Evolutionary conservation across 2,888 invertebrate species (phyloP).

Genomic region (Boloria selene): DNA sequence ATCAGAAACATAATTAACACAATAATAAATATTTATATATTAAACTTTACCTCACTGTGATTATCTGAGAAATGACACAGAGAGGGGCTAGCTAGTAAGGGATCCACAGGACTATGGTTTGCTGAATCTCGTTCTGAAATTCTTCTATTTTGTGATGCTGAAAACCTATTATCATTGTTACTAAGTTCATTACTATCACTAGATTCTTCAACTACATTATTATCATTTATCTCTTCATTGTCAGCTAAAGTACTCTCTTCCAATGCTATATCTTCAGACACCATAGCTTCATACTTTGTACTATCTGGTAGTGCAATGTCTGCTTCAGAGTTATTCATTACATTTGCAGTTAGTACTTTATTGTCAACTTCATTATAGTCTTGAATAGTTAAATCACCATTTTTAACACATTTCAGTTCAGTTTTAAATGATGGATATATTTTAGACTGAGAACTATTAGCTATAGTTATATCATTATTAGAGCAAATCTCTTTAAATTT

Average conservation of each 20-base stretch:
- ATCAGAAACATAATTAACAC: slow-evolving; percentile 4
- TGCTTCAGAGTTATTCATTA: slow-evolving; percentile 48
- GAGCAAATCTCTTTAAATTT: slow-evolving; percentile 37
- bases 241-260: slow-evolving; percentile 52
- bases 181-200: slow-evolving; percentile 57
- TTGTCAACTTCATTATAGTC: slow-evolving; percentile 48
- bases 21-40: background rate
- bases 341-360: slow-evolving; percentile 50
- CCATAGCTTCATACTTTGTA: slow-evolving; percentile 52
- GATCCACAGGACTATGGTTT: slow-evolving; percentile 89
- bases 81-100: slow-evolving; percentile 86
- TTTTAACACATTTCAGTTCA: slow-evolving; percentile 51
- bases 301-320: slow-evolving; percentile 51
- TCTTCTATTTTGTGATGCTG: slow-evolving; percentile 64
- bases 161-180: slow-evolving; percentile 64
- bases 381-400: slow-evolving; percentile 47
- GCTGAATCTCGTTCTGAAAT: slow-evolving; percentile 86
- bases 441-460: slow-evolving; percentile 38
- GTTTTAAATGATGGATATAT: slow-evolving; percentile 53
- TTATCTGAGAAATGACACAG: slow-evolving; percentile 87
- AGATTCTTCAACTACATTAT: slow-evolving; percentile 60
- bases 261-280: slow-evolving; percentile 51
- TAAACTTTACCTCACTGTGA: slow-evolving; percentile 83
- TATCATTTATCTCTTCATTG: slow-evolving; percentile 60
- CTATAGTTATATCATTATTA: slow-evolving; percentile 34